A percentile compares a stretch with the other conserved stretches of the same genome.
Conservation (phyloP, 1,140 invertebrate genomes). For the Caenorhabditis briggsae region DNA sequence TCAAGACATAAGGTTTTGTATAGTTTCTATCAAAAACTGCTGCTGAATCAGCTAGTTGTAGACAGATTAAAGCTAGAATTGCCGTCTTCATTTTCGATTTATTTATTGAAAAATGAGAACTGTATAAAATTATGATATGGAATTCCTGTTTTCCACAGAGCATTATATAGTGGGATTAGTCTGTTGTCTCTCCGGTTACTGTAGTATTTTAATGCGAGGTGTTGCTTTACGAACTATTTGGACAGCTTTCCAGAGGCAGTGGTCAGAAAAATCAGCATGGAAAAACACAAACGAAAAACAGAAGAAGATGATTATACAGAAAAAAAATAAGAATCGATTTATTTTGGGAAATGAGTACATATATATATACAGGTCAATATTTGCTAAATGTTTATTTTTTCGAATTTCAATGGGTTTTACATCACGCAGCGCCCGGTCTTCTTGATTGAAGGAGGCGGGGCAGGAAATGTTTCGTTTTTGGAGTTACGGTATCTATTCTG, state of each 20-base stretch:
- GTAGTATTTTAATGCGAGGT: constrained; percentile 3
- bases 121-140: background rate
- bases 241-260: constrained; percentile 11
- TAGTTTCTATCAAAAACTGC: constrained; percentile 58
- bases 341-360: background rate
- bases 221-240: constrained; percentile 49
- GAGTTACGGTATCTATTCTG: no score
- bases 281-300: constrained; percentile 10
- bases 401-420: background rate
- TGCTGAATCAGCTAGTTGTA: constrained; percentile 15
- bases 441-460: no score
- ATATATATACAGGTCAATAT: constrained; percentile 5
- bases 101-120: background rate
- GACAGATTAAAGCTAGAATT: constrained; percentile 13
- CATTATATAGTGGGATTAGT: constrained; percentile 15
- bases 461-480: no score
- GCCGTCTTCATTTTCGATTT: background rate
- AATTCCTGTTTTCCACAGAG: background rate
- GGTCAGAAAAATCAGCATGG: background rate
- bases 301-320: constrained; percentile 15
- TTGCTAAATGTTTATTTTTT: constrained; percentile 16
- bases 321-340: constrained; percentile 22
- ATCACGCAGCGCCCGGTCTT: background rate
- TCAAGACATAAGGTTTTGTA: constrained; percentile 60
- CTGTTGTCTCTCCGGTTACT: background rate